These are phyloP conservation scores for Eurytoma californica DNA, from an alignment of 2,888 invertebrate species.

Conservation along the genomic window DNA sequence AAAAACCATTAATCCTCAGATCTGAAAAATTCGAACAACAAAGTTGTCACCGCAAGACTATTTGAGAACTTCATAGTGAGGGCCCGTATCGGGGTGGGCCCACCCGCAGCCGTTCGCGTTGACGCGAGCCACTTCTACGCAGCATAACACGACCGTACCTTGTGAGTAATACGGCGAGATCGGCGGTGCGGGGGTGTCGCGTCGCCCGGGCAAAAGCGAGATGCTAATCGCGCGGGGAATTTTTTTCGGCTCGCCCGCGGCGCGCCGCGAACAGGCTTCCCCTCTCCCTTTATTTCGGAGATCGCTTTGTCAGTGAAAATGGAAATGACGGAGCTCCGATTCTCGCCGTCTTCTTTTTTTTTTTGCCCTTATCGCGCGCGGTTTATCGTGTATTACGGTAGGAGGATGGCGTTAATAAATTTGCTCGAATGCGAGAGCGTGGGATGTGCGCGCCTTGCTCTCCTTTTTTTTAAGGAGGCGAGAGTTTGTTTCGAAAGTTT, in stretches of 20 bases:
- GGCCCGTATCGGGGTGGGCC: slow-evolving; percentile 5
- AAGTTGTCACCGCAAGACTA: no score
- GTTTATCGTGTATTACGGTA: slow-evolving; percentile 28
- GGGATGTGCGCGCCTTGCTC: slow-evolving; percentile 3
- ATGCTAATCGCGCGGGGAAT: slow-evolving; percentile 49
- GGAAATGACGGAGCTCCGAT: slow-evolving; percentile 26
- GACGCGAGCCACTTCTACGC: slow-evolving; percentile 73
- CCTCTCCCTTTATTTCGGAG: neutral
- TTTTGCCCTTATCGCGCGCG: neutral
- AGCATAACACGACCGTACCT: slow-evolving; percentile 66
- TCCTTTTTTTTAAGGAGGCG: neutral
- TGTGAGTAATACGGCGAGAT: slow-evolving; percentile 71
- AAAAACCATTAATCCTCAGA: no score
- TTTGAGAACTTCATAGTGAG: no score
- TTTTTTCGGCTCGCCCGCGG: slow-evolving; percentile 41
- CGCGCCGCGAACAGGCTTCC: neutral
- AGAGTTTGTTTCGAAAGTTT: neutral
- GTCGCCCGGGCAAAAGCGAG: slow-evolving; percentile 55
- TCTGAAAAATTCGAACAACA: no score
- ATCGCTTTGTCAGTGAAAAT: slow-evolving; percentile 36
- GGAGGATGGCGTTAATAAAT: slow-evolving; percentile 34
- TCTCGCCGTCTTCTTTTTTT: neutral
- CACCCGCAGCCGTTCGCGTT: slow-evolving; percentile 61
- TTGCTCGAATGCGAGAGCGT: neutral
- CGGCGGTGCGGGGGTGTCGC: slow-evolving; percentile 54